These are phyloP conservation scores for Pampusana beccarii DNA, from an alignment of 2,113 vertebrate genomes.

Conservation along the genomic window DNA sequence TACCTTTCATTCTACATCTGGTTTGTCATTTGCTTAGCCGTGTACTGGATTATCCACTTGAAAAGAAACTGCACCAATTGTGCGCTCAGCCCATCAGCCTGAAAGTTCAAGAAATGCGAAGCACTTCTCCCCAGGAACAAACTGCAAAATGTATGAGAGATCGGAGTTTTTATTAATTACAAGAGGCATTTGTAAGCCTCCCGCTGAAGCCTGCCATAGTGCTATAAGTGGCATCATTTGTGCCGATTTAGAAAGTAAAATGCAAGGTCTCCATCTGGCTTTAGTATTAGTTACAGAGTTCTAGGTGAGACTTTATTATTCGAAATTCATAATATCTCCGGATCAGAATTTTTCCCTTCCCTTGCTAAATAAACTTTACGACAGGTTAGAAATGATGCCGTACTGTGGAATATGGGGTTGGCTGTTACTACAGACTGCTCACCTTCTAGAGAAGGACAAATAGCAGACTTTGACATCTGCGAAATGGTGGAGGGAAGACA, in stretches of 20 bases:
- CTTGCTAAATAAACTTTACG: neutral
- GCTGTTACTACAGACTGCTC: neutral
- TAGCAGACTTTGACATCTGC: neutral
- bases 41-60: neutral
- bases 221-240: neutral
- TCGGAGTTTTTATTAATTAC: slow-evolving; percentile 3
- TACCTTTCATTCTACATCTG: slow-evolving; percentile 13
- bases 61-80: neutral
- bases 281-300: neutral
- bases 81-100: neutral
- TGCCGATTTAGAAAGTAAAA: neutral
- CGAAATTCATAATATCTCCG: neutral
- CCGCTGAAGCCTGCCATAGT: neutral
- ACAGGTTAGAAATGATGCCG: neutral
- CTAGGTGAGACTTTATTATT: neutral
- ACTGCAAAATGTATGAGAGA: neutral
- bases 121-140: neutral
- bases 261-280: neutral
- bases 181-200: slow-evolving; percentile 6
- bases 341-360: neutral
- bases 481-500: neutral
- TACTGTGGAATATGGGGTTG: neutral
- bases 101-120: slow-evolving; percentile 25
- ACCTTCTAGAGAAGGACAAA: neutral
- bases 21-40: neutral